Conservation (phyloP, 1,140 invertebrate species). For the Lordiphosa stackelbergi region DNA sequence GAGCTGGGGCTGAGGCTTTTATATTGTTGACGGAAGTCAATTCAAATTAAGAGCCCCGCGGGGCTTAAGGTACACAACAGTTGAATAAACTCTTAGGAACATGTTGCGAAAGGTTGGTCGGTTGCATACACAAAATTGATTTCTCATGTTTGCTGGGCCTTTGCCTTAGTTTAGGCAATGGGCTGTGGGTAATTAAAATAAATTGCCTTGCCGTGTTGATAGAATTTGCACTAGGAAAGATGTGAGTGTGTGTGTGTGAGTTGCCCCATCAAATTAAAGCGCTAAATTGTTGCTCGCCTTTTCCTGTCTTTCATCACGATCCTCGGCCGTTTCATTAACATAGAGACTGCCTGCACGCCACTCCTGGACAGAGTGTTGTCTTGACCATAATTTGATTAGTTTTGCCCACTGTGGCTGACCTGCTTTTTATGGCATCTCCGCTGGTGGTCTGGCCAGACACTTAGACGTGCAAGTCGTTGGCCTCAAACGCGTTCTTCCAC, state of each 20-base stretch:
- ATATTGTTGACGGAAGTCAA: slow-evolving; percentile 68
- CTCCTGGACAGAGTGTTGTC: slow-evolving; percentile 3
- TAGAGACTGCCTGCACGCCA: slow-evolving; percentile 22
- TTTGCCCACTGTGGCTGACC: slow-evolving; percentile 51
- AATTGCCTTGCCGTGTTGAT: slow-evolving; percentile 60
- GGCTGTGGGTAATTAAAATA: slow-evolving; percentile 61
- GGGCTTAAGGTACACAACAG: slow-evolving; percentile 11
- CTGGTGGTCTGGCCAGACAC: slow-evolving; percentile 42
- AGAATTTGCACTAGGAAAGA: slow-evolving; percentile 49
- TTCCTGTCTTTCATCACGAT: slow-evolving; percentile 71
- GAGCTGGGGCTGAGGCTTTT: slow-evolving; percentile 11
- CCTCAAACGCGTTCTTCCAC: slow-evolving; percentile 50
- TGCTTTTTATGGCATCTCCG: slow-evolving; percentile 64
- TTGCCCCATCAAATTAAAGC: slow-evolving; percentile 65
- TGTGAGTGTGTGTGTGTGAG: slow-evolving; percentile 10
- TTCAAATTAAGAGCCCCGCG: slow-evolving; percentile 62
- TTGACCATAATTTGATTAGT: slow-evolving; percentile 70
- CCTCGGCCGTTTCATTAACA: slow-evolving; percentile 61
- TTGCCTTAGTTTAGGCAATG: background rate
- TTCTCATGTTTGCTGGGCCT: slow-evolving; percentile 52
- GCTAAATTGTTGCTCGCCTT: slow-evolving; percentile 71
- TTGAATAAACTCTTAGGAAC: slow-evolving; percentile 46
- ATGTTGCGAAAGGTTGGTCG: slow-evolving; percentile 27
- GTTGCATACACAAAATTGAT: slow-evolving; percentile 55
- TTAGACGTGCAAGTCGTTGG: slow-evolving; percentile 42